A percentile compares a stretch with the other conserved stretches of the same genome.
These are phyloP conservation scores for Chauna torquata DNA, from an alignment of 2,113 vertebrate genomes.

Conservation along the genomic window DNA sequence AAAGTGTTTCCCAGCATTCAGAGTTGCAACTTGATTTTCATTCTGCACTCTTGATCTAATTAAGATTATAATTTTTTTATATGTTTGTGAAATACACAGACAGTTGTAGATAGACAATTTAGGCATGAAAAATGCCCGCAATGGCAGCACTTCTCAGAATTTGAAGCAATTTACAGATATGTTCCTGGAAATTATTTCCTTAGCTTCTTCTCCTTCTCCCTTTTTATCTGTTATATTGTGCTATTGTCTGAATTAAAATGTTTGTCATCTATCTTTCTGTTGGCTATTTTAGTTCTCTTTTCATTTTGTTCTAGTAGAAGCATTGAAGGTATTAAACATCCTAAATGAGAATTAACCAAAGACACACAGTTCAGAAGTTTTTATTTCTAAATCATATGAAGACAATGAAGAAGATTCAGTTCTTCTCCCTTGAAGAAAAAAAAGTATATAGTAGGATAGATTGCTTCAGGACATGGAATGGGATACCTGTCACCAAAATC, in stretches of 20 bases:
- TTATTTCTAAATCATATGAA: background rate
- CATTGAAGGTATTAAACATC: background rate
- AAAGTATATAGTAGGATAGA: background rate
- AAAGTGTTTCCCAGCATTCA: background rate
- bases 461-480: background rate
- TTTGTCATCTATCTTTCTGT: background rate
- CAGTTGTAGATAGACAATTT: background rate
- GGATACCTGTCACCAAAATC: background rate
- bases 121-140: background rate
- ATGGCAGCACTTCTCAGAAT: background rate
- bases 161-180: background rate
- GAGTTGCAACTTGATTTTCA: background rate
- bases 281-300: background rate
- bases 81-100: background rate
- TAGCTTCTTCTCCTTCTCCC: background rate
- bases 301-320: background rate
- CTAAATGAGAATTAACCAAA: background rate
- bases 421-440: background rate
- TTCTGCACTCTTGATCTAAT: slow-evolving; percentile 22
- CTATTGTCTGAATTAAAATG: background rate
- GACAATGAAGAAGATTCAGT: background rate
- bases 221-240: background rate
- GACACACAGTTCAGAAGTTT: background rate
- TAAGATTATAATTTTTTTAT: slow-evolving; percentile 9
- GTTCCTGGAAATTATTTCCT: background rate